Conservation (phyloP, 2,113 vertebrate genomes). For the Dicerorhinus sumatrensis region DNA sequence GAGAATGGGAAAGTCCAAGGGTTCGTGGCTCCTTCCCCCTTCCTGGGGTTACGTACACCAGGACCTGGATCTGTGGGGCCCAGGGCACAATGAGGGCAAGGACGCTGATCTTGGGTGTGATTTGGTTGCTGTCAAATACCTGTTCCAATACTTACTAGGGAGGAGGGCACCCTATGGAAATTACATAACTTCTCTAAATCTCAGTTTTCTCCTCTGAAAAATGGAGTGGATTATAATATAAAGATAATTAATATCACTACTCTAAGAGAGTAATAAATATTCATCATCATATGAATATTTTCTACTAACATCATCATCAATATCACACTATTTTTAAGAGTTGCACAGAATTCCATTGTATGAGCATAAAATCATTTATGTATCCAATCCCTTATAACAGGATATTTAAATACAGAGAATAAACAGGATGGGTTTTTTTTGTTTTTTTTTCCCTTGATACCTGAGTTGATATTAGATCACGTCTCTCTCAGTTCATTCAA, state of each 20-base stretch:
- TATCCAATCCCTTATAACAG: background rate
- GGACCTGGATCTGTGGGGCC: background rate
- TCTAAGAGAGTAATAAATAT: background rate
- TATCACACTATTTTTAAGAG: background rate
- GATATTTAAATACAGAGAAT: background rate
- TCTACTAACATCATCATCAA: background rate
- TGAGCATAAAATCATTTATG: background rate
- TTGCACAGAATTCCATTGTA: background rate
- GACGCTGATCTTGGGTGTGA: background rate
- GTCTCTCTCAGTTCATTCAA: background rate
- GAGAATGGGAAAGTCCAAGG: background rate
- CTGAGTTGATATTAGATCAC: background rate
- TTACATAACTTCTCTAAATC: background rate
- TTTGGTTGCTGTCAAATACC: background rate
- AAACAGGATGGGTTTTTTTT: background rate
- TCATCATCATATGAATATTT: background rate
- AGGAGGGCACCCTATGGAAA: background rate
- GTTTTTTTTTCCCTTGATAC: background rate
- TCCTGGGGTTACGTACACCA: background rate
- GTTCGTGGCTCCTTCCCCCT: background rate
- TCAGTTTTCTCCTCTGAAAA: background rate
- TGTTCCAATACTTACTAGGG: background rate
- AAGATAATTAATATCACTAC: background rate
- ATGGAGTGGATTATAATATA: background rate
- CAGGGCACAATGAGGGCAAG: background rate